Evolutionary conservation across 2,113 vertebrate genomes (phyloP).

Genomic region (Galemys pyrenaicus): DNA sequence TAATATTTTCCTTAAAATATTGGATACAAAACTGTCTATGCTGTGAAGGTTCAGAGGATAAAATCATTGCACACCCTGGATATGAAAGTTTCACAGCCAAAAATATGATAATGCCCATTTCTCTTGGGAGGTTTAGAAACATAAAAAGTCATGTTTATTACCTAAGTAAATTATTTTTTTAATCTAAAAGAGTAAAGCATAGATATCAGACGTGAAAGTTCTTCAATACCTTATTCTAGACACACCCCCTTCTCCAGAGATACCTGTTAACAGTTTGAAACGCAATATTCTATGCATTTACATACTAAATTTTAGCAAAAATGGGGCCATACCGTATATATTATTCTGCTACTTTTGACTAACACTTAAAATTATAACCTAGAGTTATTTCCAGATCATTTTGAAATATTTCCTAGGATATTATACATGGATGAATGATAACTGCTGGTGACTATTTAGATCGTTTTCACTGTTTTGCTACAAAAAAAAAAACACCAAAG

Average conservation of each 20-base stretch:
- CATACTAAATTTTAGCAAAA: not conserved
- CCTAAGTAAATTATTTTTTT: not conserved
- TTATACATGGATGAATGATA: not conserved
- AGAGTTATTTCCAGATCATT: not conserved
- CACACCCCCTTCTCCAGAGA: not conserved
- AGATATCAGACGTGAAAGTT: not conserved
- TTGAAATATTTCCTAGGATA: not conserved
- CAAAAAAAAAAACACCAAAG: not conserved
- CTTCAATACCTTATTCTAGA: not conserved
- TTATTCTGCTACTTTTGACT: not conserved
- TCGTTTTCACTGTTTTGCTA: not conserved
- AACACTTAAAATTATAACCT: not conserved
- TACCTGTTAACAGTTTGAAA: not conserved
- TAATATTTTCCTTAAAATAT: conserved; percentile 29
- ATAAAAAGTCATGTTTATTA: not conserved
- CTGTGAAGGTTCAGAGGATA: not conserved
- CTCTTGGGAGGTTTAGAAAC: not conserved
- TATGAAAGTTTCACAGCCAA: not conserved
- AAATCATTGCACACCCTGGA: not conserved
- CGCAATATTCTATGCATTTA: not conserved
- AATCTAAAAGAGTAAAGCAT: not conserved
- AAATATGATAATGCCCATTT: not conserved
- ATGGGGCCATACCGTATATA: not conserved
- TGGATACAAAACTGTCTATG: too few species aligned
- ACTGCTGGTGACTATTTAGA: not conserved